Evolutionary conservation across 2,113 vertebrate species (phyloP).

Genomic region (Sapajus apella): DNA sequence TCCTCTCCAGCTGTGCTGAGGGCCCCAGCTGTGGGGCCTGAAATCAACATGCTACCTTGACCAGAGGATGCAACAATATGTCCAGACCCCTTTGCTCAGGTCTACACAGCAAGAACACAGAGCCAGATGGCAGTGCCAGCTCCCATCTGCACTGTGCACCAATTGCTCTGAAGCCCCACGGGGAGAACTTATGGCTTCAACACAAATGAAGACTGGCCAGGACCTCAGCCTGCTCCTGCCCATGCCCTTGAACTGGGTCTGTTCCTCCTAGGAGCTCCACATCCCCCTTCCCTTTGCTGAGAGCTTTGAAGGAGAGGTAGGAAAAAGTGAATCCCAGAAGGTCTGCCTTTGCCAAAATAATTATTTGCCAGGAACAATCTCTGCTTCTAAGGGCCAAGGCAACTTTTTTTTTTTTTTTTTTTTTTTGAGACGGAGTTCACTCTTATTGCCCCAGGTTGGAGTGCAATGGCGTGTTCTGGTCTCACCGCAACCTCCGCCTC

Average conservation of each 20-base stretch:
- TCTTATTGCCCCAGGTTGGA: too few species aligned
- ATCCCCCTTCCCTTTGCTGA: conserved; percentile 45
- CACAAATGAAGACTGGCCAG: conserved; percentile 27
- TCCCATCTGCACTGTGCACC: conserved; percentile 1
- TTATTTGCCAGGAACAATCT: not conserved
- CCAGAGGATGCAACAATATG: not conserved
- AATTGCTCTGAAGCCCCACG: not conserved
- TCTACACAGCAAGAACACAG: not conserved
- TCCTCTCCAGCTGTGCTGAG: not conserved
- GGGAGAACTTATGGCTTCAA: not conserved
- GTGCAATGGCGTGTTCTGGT: too few species aligned
- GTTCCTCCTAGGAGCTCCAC: not conserved
- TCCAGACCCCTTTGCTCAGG: not conserved
- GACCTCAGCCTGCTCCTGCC: conserved; percentile 48
- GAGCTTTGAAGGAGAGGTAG: conserved; percentile 25
- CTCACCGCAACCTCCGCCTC: too few species aligned
- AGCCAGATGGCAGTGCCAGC: conserved; percentile 52
- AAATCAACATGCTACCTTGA: not conserved
- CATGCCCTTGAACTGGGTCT: conserved; percentile 52
- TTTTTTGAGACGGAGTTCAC: too few species aligned
- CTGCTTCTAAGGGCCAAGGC: not conserved
- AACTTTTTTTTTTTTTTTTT: not conserved
- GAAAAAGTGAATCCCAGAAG: not conserved
- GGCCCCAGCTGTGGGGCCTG: not conserved
- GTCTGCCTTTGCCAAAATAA: conserved; percentile 70